Percentiles rank a stretch among this genome's conserved stretches.
phyloP scores from a whole-genome alignment of 2,113 vertebrate genomes.

The Oriolus oriolus region DNA sequence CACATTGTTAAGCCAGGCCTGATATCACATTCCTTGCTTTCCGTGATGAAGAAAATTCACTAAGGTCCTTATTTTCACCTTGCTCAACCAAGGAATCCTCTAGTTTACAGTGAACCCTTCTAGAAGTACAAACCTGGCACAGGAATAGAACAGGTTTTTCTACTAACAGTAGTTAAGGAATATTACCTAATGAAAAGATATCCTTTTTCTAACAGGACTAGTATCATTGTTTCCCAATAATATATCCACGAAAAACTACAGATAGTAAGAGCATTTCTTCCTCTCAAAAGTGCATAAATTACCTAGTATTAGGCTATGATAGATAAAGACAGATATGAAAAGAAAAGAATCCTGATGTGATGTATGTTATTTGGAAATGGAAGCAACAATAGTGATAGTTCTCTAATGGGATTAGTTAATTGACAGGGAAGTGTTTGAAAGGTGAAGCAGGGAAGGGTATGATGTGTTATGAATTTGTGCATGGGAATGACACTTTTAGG shows the following conservation, averaged over 20 bases:
- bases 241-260: not conserved
- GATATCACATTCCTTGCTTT: not conserved
- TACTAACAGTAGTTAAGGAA: not conserved
- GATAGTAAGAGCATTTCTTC: not conserved
- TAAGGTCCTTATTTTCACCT: not conserved
- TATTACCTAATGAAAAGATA: not conserved
- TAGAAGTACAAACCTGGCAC: not conserved
- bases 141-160: not conserved
- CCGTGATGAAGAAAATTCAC: not conserved
- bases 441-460: not conserved
- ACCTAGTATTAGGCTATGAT: not conserved
- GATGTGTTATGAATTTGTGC: not conserved
- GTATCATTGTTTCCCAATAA: not conserved
- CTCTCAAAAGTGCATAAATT: not conserved
- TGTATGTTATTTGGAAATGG: not conserved
- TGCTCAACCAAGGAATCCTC: not conserved
- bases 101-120: not conserved
- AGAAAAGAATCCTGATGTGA: not conserved
- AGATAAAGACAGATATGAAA: not conserved
- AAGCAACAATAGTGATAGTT: not conserved
- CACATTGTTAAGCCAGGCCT: not conserved
- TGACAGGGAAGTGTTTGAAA: not conserved
- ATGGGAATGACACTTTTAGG: not conserved
- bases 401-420: not conserved
- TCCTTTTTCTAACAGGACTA: rapidly evolving